Evolutionary conservation across 2,888 invertebrate species (phyloP).

Genomic region (Catocala fraxini): DNA sequence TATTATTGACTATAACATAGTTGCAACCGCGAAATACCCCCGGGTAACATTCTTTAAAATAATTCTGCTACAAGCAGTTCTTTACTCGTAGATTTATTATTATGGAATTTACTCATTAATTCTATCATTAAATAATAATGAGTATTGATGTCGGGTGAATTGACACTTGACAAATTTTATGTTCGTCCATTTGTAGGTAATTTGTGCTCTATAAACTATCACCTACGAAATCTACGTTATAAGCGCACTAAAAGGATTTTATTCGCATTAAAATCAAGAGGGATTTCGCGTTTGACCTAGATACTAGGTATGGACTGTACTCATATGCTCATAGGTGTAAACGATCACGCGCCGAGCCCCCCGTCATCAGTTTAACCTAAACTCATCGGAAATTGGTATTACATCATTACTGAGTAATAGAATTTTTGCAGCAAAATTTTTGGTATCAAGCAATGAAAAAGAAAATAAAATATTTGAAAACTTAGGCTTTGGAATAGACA

Average conservation of each 20-base stretch:
- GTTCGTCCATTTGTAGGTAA: slow-evolving; percentile 22
- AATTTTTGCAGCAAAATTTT: slow-evolving; percentile 81
- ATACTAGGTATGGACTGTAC: slow-evolving; percentile 40
- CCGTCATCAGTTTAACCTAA: slow-evolving; percentile 76
- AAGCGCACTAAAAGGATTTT: slow-evolving; percentile 36
- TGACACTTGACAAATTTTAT: slow-evolving; percentile 50
- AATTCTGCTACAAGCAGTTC: slow-evolving; percentile 84
- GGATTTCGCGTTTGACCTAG: slow-evolving; percentile 26
- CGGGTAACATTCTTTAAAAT: slow-evolving; percentile 83
- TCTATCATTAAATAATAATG: slow-evolving; percentile 83
- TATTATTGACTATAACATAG: slow-evolving; percentile 84
- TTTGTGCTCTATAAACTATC: slow-evolving; percentile 44
- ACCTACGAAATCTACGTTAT: slow-evolving; percentile 41
- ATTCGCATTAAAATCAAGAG: slow-evolving; percentile 20
- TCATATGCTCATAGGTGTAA: slow-evolving; percentile 13
- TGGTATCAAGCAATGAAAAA: slow-evolving; percentile 85
- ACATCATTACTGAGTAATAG: slow-evolving; percentile 77
- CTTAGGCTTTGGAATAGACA: slow-evolving; percentile 82
- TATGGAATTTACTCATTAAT: slow-evolving; percentile 85
- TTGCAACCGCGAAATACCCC: slow-evolving; percentile 76
- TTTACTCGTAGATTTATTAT: slow-evolving; percentile 83
- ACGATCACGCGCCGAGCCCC: slow-evolving; percentile 61
- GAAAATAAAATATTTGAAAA: slow-evolving; percentile 66
- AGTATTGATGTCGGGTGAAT: slow-evolving; percentile 71
- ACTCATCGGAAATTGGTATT: slow-evolving; percentile 76